These are phyloP conservation scores for Heliconius hortense DNA, from an alignment of 2,888 invertebrate species.

Conservation along the genomic window DNA sequence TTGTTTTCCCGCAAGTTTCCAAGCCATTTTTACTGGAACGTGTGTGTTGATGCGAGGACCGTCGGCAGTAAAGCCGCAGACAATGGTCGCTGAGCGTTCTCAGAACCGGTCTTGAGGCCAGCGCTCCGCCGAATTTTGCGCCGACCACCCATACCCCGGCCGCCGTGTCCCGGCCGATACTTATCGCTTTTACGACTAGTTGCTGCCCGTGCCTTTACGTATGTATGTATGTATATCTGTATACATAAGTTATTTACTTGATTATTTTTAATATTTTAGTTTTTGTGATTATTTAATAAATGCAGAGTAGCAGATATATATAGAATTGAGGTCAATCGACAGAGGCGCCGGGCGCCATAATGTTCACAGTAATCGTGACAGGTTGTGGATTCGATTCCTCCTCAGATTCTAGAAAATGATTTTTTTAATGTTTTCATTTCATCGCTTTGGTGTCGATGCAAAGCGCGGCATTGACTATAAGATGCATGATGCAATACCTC, in stretches of 20 bases:
- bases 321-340: neutral
- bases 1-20: conserved; percentile 16
- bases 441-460: neutral
- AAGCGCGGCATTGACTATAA: neutral
- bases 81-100: conserved; percentile 76
- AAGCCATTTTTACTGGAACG: conserved; percentile 33
- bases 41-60: conserved; percentile 43
- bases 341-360: neutral
- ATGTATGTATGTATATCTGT: neutral
- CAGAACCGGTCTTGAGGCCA: conserved; percentile 74
- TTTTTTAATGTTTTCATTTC: neutral
- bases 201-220: conserved; percentile 4
- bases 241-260: neutral
- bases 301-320: neutral
- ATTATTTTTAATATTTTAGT: neutral
- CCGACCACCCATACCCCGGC: conserved; percentile 74
- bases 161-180: conserved; percentile 61
- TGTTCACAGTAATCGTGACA: neutral
- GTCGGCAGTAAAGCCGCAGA: conserved; percentile 72
- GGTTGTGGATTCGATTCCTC: neutral
- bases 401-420: neutral
- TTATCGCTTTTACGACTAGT: conserved; percentile 78
- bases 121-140: conserved; percentile 78
- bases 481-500: neutral
- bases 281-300: neutral